Base-by-base conservation (phyloP, 2,888 invertebrate species). In the Synergus gifuensis region DNA sequence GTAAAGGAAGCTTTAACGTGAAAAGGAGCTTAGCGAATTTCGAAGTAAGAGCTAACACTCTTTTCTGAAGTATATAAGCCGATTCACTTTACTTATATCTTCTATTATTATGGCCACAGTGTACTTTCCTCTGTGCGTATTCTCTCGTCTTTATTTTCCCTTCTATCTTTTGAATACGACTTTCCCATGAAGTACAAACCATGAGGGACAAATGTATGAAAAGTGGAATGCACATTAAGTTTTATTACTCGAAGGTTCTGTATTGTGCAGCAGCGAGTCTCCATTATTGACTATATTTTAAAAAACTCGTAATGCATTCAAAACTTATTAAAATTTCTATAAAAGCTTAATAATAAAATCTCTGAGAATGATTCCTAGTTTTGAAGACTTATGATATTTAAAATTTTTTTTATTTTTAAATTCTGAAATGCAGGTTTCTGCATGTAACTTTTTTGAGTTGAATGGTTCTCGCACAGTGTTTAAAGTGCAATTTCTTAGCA, bases 1-100 rank as follows among this genome's bases (percentile, higher is more conserved):
- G 4, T 44, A 67, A 67, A 46, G 14, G 22, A 44, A 44, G 67
- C 67, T 67, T 66, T 67, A n/a, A 46, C 44, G 22, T 67, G n/a
- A 22, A 67, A 67, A 67, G 67, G 44, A 67, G 67, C 67, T 67
- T 67, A 67, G 40, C 40, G 40, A 64, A 64, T 64, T 64, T 64
- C 64, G 64, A 64, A 64, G 64, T 64, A 40, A 7, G 64, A 64
- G 64, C 64, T 64, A 40, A 64, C 40, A 64, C 64, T 64, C 40
- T 64, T 64, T 64, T 64, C 64, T 64, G 9, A 67, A 18, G 44
- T 67, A 67, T 22, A 46, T 67, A 67, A 67, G 22, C 67, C 67
- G 67, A 67, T 67, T 49, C 16, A 49, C 49, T 49, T 49, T 49
- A 49, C 49, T 49, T 49, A 49, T 16, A 49, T 7, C 16, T 49